These are phyloP conservation scores for Pentamera pediparva DNA, from an alignment of 53 echinoderm and acorn worm species.

Conservation along the genomic window DNA sequence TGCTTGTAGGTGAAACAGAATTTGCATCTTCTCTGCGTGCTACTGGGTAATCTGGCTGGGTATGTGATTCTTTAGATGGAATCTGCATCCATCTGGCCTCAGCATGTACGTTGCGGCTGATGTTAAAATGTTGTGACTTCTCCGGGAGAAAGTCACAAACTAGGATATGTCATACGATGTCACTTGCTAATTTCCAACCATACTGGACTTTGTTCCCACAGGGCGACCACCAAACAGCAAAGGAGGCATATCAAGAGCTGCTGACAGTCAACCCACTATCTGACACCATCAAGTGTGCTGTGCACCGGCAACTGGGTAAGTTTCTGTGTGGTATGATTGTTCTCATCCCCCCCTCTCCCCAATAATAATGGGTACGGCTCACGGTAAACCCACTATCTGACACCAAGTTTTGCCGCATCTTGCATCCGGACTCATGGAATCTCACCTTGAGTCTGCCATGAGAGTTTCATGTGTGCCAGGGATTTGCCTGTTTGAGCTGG, in stretches of 20 bases:
- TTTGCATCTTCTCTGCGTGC: too few species aligned
- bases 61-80: too few species aligned
- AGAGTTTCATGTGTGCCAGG: too few species aligned
- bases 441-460: too few species aligned
- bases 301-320: slow-evolving; percentile 90
- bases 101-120: too few species aligned
- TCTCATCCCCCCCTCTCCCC: background rate
- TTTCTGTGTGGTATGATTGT: background rate
- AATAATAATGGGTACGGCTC: background rate
- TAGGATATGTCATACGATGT: background rate
- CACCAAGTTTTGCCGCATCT: background rate
- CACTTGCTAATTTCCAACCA: background rate
- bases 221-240: slow-evolving; percentile 80
- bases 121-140: background rate
- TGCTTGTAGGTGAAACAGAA: too few species aligned
- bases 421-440: too few species aligned
- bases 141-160: background rate
- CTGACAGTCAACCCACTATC: slow-evolving; percentile 58
- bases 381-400: background rate
- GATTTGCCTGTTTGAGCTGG: too few species aligned
- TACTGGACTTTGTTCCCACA: slow-evolving; percentile 24
- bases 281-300: slow-evolving; percentile 70
- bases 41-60: too few species aligned
- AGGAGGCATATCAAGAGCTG: slow-evolving; percentile 78
- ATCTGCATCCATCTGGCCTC: too few species aligned